A percentile compares a stretch with the other conserved stretches of the same genome.
These are phyloP conservation scores for Lepidurus arcticus DNA, from an alignment of 1,140 invertebrate genomes.

Conservation along the genomic window DNA sequence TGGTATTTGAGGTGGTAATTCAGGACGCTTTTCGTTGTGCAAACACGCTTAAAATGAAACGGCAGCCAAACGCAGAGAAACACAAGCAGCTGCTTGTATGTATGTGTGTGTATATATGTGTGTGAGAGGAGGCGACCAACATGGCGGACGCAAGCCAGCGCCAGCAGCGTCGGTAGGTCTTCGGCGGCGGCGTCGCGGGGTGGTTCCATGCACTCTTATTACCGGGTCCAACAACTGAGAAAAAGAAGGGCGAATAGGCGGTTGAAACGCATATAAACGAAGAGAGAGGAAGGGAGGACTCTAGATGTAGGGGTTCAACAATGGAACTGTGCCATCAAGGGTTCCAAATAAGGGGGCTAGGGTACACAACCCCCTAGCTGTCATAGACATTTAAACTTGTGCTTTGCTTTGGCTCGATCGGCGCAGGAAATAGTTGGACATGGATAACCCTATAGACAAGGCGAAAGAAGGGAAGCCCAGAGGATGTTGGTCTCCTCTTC, in stretches of 20 bases:
- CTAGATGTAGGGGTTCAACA: slow-evolving; percentile 8
- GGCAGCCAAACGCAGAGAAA: slow-evolving; percentile 2
- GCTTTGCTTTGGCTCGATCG: neutral
- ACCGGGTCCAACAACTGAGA: neutral
- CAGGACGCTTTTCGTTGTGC: neutral
- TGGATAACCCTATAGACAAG: neutral
- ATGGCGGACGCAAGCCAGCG: slow-evolving; percentile 20
- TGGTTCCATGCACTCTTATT: neutral
- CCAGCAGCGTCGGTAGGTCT: slow-evolving; percentile 13
- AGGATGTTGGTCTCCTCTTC: neutral
- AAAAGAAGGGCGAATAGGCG: slow-evolving; percentile 7
- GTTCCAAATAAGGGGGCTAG: neutral
- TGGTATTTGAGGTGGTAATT: neutral
- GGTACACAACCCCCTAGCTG: neutral
- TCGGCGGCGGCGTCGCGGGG: slow-evolving; percentile 15
- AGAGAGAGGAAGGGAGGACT: neutral
- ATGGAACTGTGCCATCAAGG: slow-evolving; percentile 14
- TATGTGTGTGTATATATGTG: neutral
- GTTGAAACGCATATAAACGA: neutral
- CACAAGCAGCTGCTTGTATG: neutral
- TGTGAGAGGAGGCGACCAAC: slow-evolving; percentile 20
- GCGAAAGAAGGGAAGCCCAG: neutral
- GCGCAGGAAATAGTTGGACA: neutral
- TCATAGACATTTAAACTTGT: neutral
- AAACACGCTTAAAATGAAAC: neutral